phyloP scores from a whole-genome alignment of 1,140 invertebrate species.

The Aphelinus certus region DNA sequence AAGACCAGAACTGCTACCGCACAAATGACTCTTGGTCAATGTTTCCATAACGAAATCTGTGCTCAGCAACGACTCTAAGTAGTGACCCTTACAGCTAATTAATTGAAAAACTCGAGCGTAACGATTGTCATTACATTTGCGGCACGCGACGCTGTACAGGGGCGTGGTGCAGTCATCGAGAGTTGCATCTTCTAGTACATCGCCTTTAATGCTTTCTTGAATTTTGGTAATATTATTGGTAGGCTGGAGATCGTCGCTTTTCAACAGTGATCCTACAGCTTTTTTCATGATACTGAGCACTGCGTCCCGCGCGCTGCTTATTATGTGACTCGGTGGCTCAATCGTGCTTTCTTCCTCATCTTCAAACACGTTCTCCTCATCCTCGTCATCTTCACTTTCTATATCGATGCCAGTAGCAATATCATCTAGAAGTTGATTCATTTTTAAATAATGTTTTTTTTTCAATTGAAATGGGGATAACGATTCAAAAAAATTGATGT shows the following conservation, averaged over 20 bases:
- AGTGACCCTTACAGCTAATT: slow-evolving; percentile 71
- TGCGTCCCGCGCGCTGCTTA: slow-evolving; percentile 85
- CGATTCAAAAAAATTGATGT: too few species aligned
- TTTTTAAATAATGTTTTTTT: too few species aligned
- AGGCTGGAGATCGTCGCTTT: slow-evolving; percentile 70
- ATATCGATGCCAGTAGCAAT: slow-evolving; percentile 41
- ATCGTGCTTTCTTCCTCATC: slow-evolving; percentile 59
- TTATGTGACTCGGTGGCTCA: slow-evolving; percentile 71
- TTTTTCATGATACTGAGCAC: slow-evolving; percentile 90
- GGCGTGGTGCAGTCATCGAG: slow-evolving; percentile 69
- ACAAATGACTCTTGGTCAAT: slow-evolving; percentile 63
- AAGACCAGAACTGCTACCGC: slow-evolving; percentile 13
- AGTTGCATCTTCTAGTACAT: slow-evolving; percentile 46
- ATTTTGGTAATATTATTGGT: slow-evolving; percentile 65
- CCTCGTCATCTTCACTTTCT: slow-evolving; percentile 70
- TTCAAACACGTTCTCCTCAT: slow-evolving; percentile 69
- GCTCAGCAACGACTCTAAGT: slow-evolving; percentile 68
- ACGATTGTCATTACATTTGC: slow-evolving; percentile 74
- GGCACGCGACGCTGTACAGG: slow-evolving; percentile 75
- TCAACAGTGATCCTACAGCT: slow-evolving; percentile 82
- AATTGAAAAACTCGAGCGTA: slow-evolving; percentile 74
- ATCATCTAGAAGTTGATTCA: slow-evolving; percentile 23
- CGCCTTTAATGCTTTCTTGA: slow-evolving; percentile 50
- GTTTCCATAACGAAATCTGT: slow-evolving; percentile 67
- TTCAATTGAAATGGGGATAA: too few species aligned